phyloP scores from a whole-genome alignment of 2,113 vertebrate species.

The Sapajus apella region DNA sequence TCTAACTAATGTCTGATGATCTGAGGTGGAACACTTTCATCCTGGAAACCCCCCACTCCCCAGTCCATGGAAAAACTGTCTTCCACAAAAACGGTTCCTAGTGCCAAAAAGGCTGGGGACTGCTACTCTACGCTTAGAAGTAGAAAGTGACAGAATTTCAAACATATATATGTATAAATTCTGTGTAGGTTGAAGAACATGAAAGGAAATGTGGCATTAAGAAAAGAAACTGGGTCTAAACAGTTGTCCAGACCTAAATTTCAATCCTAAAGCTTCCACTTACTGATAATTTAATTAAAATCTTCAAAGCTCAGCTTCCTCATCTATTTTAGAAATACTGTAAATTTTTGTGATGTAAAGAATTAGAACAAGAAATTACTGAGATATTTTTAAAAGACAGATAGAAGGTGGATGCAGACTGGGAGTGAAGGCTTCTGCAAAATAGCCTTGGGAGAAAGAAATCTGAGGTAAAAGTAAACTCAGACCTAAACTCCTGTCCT shows the following conservation, averaged over 20 bases:
- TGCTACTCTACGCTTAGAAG: background rate
- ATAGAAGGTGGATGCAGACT: background rate
- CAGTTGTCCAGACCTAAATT: background rate
- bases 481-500: background rate
- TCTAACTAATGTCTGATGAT: too few species aligned
- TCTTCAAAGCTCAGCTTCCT: background rate
- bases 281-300: background rate
- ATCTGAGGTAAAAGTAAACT: background rate
- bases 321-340: background rate
- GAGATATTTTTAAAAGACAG: background rate
- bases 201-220: background rate
- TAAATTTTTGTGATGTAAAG: background rate
- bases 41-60: too few species aligned
- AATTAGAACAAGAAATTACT: background rate
- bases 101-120: too few species aligned
- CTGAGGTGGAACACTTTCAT: too few species aligned
- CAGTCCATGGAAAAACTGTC: too few species aligned
- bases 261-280: background rate
- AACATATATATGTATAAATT: background rate
- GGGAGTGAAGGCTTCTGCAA: background rate
- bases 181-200: background rate
- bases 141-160: background rate
- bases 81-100: too few species aligned
- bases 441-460: background rate
- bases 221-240: background rate